phyloP scores from a whole-genome alignment of 1,140 invertebrate genomes.

The Pantala flavescens region DNA sequence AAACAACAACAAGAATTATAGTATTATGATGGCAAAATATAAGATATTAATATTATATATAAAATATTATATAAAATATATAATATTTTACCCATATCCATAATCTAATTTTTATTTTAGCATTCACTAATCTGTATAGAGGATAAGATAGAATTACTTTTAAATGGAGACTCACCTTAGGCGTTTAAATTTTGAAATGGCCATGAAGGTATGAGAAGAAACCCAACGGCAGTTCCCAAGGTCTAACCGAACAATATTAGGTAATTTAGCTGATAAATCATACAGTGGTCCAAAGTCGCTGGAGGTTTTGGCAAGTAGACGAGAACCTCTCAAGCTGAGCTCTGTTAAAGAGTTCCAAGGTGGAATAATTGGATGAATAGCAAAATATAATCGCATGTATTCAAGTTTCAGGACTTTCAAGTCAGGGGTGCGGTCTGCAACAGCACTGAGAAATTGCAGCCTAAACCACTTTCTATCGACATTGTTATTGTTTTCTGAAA shows the following conservation, averaged over 20 bases:
- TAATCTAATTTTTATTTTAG: no score
- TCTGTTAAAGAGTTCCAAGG: not conserved
- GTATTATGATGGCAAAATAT: no score
- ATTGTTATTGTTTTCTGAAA: not conserved
- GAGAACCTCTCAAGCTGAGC: not conserved
- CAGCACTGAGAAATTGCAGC: conserved; percentile 12
- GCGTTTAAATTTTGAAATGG: conserved; percentile 53
- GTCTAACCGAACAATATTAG: conserved; percentile 39
- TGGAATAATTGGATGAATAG: not conserved
- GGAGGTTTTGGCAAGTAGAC: not conserved
- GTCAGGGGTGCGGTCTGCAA: conserved; percentile 28
- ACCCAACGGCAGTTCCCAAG: conserved; percentile 59
- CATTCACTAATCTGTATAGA: no score
- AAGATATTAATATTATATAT: no score
- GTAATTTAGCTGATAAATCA: conserved; percentile 15
- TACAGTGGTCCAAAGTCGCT: not conserved
- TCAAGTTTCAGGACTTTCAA: conserved; percentile 40
- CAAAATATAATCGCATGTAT: conserved; percentile 41
- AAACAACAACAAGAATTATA: no score
- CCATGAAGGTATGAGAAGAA: conserved; percentile 52
- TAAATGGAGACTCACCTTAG: conserved; percentile 39
- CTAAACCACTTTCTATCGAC: not conserved
- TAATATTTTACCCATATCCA: no score
- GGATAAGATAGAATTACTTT: no score
- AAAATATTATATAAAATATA: no score